Percentiles rank a stretch among this genome's conserved stretches.
Conservation (phyloP, 2,113 vertebrate genomes). For the Crotalus tigris region DNA sequence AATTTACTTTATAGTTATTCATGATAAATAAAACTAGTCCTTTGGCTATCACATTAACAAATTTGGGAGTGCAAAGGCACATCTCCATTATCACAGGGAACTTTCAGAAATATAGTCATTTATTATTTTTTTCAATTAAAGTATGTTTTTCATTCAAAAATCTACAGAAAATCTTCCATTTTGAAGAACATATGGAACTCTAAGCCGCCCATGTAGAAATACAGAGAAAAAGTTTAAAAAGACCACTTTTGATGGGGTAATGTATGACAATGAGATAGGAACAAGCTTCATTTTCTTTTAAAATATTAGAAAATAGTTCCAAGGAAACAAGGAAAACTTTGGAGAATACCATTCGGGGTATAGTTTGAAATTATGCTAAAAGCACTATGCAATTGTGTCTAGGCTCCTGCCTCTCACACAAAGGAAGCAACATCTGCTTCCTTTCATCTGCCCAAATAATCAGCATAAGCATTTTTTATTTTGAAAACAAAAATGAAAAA, state of each 20-base stretch:
- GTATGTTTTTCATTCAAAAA: background rate
- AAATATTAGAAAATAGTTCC: background rate
- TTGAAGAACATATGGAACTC: background rate
- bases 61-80: background rate
- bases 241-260: background rate
- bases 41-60: background rate
- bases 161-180: background rate
- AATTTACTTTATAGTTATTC: background rate
- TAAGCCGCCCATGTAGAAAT: background rate
- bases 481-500: conserved; percentile 12
- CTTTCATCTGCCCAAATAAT: conserved; percentile 16
- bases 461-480: conserved; percentile 11
- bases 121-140: background rate
- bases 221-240: background rate
- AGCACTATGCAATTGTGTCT: background rate
- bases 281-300: background rate
- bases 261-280: background rate
- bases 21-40: background rate
- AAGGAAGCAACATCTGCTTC: conserved; percentile 23
- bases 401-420: conserved; percentile 8
- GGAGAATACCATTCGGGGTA: background rate
- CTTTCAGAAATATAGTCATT: background rate
- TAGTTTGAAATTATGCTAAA: conserved; percentile 14
- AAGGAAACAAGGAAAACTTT: background rate
- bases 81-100: background rate